These are phyloP conservation scores for Xanthorhoe spadicearia DNA, from an alignment of 2,888 invertebrate species.

Conservation along the genomic window DNA sequence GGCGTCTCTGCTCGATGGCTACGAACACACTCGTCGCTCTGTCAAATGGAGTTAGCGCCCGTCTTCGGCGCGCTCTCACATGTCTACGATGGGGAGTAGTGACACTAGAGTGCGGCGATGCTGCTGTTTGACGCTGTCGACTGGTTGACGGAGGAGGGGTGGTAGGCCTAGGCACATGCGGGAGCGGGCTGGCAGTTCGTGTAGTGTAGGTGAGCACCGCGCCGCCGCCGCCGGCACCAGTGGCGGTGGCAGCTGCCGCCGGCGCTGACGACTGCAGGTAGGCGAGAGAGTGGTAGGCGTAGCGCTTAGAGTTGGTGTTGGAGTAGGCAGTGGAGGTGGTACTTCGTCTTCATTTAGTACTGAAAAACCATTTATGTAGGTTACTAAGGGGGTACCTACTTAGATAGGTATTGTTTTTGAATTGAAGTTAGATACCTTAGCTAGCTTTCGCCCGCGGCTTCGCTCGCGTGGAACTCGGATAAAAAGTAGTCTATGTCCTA, in stretches of 20 bases:
- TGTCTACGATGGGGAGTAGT: neutral
- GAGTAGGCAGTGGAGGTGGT: constrained; percentile 1
- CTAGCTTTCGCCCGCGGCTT: no score
- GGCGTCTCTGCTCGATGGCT: neutral
- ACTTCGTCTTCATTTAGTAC: neutral
- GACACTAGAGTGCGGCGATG: neutral
- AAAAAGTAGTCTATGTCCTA: no score
- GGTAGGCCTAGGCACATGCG: neutral
- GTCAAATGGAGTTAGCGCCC: neutral
- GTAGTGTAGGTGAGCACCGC: neutral
- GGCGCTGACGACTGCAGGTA: no score
- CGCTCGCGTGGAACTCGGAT: no score
- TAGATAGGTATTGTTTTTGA: constrained; percentile 1
- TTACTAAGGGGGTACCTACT: neutral
- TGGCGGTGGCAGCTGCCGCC: neutral
- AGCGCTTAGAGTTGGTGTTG: neutral
- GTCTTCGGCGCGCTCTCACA: neutral
- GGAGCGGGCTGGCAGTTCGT: neutral
- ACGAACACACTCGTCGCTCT: neutral
- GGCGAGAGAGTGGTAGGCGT: no score
- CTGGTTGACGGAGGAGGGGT: neutral
- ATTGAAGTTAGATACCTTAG: neutral
- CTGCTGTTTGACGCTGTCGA: neutral
- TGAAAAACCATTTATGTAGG: neutral
- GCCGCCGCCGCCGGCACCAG: neutral